Conservation (phyloP, 2,113 vertebrate genomes). For the Dasyornis broadbenti region DNA sequence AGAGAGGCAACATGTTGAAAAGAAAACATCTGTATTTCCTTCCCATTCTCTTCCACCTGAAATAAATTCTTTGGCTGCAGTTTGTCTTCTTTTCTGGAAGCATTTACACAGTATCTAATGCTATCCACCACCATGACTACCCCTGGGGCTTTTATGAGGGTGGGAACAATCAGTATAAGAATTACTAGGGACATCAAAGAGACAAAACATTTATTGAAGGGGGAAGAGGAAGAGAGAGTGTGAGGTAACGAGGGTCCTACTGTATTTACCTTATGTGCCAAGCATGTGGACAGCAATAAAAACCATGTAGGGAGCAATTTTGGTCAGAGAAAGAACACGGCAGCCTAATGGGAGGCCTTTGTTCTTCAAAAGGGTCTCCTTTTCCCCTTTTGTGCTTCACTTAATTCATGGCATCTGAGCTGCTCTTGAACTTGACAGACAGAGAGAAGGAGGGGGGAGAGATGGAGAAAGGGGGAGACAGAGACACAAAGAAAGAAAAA, state of each 20-base stretch:
- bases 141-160: conserved; percentile 54
- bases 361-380: conserved; percentile 81
- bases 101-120: conserved; percentile 55
- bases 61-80: conserved; percentile 50
- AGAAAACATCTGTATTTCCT: conserved; percentile 39
- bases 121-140: conserved; percentile 60
- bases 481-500: conserved; percentile 67
- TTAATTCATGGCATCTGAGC: conserved; percentile 82
- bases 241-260: conserved; percentile 72
- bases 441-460: conserved; percentile 54
- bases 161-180: conserved; percentile 70
- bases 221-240: conserved; percentile 51
- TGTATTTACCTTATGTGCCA: conserved; percentile 76
- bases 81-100: conserved; percentile 62
- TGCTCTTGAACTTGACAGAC: conserved; percentile 83
- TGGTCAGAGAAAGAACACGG: conserved; percentile 76
- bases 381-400: conserved; percentile 79
- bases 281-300: conserved; percentile 74
- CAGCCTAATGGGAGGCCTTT: conserved; percentile 79
- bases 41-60: conserved; percentile 55
- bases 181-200: conserved; percentile 70
- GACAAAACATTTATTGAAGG: conserved; percentile 61
- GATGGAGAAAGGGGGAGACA: conserved; percentile 50
- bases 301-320: conserved; percentile 71
- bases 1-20: neutral